These are phyloP conservation scores for Anguilla rostrata DNA, from an alignment of 2,113 vertebrate species.

Conservation along the genomic window DNA sequence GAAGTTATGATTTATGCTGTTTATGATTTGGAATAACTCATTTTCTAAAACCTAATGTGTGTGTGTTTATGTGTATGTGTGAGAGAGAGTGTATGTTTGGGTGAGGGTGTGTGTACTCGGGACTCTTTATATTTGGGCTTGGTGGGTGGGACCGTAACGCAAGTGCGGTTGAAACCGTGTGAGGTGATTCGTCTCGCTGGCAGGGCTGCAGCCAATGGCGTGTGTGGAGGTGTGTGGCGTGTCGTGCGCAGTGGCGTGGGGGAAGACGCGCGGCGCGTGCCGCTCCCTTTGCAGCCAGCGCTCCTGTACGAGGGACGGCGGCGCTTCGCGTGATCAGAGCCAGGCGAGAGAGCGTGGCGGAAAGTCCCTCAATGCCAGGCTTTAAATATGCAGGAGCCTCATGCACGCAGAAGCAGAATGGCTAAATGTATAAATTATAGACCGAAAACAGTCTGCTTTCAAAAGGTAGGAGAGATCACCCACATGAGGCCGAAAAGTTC, in stretches of 20 bases:
- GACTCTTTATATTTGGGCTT: neutral
- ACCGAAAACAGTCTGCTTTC: slow-evolving; percentile 62
- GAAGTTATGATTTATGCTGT: too few relatives aligned
- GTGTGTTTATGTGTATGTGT: slow-evolving; percentile 17
- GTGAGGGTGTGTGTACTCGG: neutral
- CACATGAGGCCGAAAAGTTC: slow-evolving; percentile 68
- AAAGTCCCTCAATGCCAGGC: slow-evolving; percentile 83
- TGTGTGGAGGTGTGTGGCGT: slow-evolving; percentile 30
- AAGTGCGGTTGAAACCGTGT: neutral
- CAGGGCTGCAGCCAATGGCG: neutral
- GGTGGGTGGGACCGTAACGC: slow-evolving; percentile 17
- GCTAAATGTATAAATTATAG: slow-evolving; percentile 75
- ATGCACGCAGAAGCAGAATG: slow-evolving; percentile 77
- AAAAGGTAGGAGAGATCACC: slow-evolving; percentile 66
- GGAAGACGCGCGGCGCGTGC: slow-evolving; percentile 40
- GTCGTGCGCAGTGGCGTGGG: neutral
- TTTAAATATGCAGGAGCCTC: slow-evolving; percentile 88
- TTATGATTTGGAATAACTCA: too few relatives aligned
- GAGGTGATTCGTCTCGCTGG: neutral
- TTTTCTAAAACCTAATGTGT: neutral
- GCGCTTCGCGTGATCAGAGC: slow-evolving; percentile 80
- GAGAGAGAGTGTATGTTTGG: slow-evolving; percentile 13
- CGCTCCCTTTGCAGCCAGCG: slow-evolving; percentile 38
- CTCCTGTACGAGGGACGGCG: slow-evolving; percentile 63
- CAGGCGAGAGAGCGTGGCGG: slow-evolving; percentile 77